Evolutionary conservation across 1,140 invertebrate species (phyloP).

Genomic region (Aphaenogaster floridana): DNA sequence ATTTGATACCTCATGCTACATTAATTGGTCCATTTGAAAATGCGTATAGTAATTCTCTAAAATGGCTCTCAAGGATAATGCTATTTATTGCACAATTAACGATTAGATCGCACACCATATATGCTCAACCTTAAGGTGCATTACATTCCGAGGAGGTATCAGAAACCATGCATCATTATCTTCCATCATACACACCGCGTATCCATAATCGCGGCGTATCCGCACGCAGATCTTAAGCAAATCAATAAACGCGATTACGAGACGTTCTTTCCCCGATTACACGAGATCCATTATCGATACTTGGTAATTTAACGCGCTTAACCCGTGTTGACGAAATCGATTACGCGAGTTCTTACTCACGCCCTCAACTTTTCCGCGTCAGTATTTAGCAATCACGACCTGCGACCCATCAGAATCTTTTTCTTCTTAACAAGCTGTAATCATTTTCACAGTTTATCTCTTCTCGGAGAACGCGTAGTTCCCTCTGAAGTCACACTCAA

Average conservation of each 20-base stretch:
- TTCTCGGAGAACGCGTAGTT: not conserved
- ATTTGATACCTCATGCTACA: not conserved
- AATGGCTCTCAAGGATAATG: not conserved
- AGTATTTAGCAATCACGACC: not conserved
- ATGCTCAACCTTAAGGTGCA: not conserved
- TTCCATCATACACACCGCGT: constrained; percentile 1
- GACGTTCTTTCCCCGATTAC: constrained; percentile 27
- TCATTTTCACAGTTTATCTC: not conserved
- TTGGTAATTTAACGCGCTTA: not conserved
- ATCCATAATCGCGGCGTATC: constrained; percentile 11
- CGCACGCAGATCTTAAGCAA: constrained; percentile 25
- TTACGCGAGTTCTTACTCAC: constrained; percentile 5
- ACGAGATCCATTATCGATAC: constrained; percentile 23
- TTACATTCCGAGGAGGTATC: constrained; percentile 8
- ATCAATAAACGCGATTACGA: constrained; percentile 43
- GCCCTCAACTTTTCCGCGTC: not conserved
- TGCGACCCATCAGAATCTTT: constrained; percentile 8
- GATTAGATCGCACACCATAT: constrained; percentile 10
- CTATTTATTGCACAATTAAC: constrained; percentile 19
- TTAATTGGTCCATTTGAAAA: constrained; percentile 20
- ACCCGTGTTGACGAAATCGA: not conserved
- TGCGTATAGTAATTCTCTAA: not conserved
- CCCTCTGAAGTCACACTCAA: not conserved
- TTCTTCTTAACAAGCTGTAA: not conserved
- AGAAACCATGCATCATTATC: constrained; percentile 18